Evolutionary conservation across 2,888 invertebrate species (phyloP).

Genomic region (Lasioglossum zephyrum): DNA sequence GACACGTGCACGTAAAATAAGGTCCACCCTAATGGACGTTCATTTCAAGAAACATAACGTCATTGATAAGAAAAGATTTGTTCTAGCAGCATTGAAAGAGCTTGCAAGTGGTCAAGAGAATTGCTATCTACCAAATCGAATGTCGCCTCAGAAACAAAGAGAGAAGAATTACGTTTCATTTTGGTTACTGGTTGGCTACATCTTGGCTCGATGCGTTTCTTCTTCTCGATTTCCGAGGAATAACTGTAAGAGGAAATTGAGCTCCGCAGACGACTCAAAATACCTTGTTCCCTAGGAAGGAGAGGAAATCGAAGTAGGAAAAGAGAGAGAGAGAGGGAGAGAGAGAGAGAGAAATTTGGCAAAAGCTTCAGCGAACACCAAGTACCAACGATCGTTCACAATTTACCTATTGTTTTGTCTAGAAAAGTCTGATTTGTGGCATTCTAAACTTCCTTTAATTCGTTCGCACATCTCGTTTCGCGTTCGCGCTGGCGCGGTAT

Average conservation of each 20-base stretch:
- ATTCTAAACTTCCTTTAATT: not conserved
- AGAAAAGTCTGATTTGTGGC: not conserved
- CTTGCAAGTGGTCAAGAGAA: not conserved
- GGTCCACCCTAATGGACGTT: too few relatives aligned
- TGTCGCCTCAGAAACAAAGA: not conserved
- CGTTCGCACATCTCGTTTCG: too few relatives aligned
- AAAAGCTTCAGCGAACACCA: not conserved
- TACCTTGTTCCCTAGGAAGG: not conserved
- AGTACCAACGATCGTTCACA: not conserved
- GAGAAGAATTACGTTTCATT: not conserved
- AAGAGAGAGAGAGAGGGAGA: not conserved
- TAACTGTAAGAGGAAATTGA: not conserved
- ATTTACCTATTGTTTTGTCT: slow-evolving; percentile 25
- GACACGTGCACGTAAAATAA: too few relatives aligned
- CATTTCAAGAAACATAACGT: too few relatives aligned
- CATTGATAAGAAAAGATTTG: too few relatives aligned
- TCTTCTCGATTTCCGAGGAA: not conserved
- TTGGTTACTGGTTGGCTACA: not conserved
- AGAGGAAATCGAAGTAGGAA: not conserved
- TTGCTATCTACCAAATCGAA: not conserved
- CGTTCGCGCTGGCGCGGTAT: not conserved
- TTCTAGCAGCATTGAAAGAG: not conserved
- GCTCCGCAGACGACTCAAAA: not conserved
- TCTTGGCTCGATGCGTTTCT: not conserved
- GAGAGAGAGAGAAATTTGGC: not conserved